phyloP scores from a whole-genome alignment of 2,888 invertebrate species.

The Terebella lapidaria region DNA sequence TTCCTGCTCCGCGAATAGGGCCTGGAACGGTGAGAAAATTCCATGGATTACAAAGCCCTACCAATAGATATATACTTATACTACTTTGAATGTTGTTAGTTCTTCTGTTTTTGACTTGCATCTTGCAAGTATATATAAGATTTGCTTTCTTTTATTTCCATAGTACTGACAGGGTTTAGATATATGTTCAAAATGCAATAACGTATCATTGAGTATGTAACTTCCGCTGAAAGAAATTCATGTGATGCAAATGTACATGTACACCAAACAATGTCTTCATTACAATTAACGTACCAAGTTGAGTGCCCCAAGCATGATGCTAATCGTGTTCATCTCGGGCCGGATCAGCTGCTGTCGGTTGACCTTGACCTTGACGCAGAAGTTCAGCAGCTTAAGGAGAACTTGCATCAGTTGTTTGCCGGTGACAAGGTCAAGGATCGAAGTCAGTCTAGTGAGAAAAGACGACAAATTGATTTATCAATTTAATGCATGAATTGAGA shows the following conservation, averaged over 20 bases:
- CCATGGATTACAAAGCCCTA: too few relatives aligned
- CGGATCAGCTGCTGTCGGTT: conserved; percentile 85
- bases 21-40: too few relatives aligned
- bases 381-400: conserved; percentile 78
- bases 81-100: neutral
- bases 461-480: too few relatives aligned
- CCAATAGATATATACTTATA: neutral
- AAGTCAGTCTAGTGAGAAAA: conserved; percentile 64
- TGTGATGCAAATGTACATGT: too few relatives aligned
- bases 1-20: conserved; percentile 50
- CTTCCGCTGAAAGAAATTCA: too few relatives aligned
- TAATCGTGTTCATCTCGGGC: conserved; percentile 65
- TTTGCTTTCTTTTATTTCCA: too few relatives aligned
- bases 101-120: neutral
- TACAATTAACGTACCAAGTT: conserved; percentile 60
- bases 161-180: too few relatives aligned
- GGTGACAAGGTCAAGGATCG: conserved; percentile 76
- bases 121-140: neutral
- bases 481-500: too few relatives aligned
- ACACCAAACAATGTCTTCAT: too few relatives aligned
- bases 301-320: conserved; percentile 64
- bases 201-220: too few relatives aligned
- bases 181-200: too few relatives aligned
- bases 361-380: conserved; percentile 78
- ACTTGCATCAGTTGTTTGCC: conserved; percentile 85